Conservation (phyloP, 2,888 invertebrate genomes). For the Apodemia zela region DNA sequence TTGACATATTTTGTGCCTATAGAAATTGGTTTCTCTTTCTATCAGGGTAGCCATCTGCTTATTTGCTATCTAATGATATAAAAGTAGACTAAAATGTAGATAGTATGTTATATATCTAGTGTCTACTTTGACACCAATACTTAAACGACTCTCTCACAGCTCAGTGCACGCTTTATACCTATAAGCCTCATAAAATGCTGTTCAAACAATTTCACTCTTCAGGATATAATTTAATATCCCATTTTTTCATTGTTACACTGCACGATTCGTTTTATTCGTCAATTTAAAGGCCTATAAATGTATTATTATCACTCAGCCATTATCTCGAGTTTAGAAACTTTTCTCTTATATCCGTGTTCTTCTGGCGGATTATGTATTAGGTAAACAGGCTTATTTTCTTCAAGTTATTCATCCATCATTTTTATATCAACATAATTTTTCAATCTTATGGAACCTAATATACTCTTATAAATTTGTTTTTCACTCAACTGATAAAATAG, state of each 20-base stretch:
- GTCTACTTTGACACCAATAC: slow-evolving; percentile 48
- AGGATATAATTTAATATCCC: slow-evolving; percentile 24
- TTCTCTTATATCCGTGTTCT: not conserved
- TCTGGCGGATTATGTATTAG: not conserved
- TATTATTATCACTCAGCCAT: slow-evolving; percentile 3
- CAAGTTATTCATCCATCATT: slow-evolving; percentile 21
- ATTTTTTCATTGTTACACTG: slow-evolving; percentile 18
- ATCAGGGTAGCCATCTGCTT: too few species aligned
- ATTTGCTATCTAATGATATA: too few species aligned
- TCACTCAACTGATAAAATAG: not conserved
- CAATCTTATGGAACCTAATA: slow-evolving; percentile 19
- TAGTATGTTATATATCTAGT: too few species aligned
- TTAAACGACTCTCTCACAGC: slow-evolving; percentile 41
- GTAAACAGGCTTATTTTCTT: slow-evolving; percentile 19
- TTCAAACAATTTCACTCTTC: slow-evolving; percentile 35
- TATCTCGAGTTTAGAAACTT: slow-evolving; percentile 2
- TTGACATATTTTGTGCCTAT: too few species aligned
- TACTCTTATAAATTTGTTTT: not conserved
- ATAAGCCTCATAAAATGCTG: slow-evolving; percentile 46
- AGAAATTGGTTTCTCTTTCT: too few species aligned
- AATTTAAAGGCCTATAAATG: not conserved
- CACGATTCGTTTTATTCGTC: slow-evolving; percentile 4
- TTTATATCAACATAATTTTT: slow-evolving; percentile 20
- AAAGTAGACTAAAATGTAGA: not conserved
- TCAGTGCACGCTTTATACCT: slow-evolving; percentile 34